Evolutionary conservation across 2,888 invertebrate genomes (phyloP), one percentile per base, ranked within the genome.

Genomic region (Philaethria dido): DNA sequence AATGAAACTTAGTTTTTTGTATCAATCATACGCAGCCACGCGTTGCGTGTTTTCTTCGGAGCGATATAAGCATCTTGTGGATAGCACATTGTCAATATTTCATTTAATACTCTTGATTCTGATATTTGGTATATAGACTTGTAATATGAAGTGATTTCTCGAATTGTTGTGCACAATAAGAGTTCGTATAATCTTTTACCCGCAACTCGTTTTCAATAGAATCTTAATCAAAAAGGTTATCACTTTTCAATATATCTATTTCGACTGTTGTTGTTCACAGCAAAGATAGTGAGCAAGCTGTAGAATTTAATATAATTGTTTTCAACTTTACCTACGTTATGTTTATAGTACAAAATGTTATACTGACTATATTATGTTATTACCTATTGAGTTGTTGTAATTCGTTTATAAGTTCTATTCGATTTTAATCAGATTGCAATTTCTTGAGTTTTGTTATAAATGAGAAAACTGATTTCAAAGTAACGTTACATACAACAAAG

Each of bases 31-130:
- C 29, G 55, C 64, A 42, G 50, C 57, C 50, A 36, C 16, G 52
- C 16, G 33, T 60, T 62, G 48, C 50, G 63, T 60, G 18, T n/a
- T n/a, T n/a, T n/a, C 13, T 63, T 64, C 61, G 33, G 50, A 60
- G 39, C 66, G 63, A 52, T 64, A 42, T 61, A 62, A 59, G 39
- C 64, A 64, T 52, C 54, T 63, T 55, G 61, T 60, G 62, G 63
- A 55, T 66, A 63, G 60, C 16, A 57, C 55, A 61, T 57, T 44
- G 45, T 70, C 57, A 62, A 57, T 64, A 64, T 66, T 69, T 62
- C 33, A 44, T 69, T 71, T 57, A 69, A 71, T 69, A 69, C 71
- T 71, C 71, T 70, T 68, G 57, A 64, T 71, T 69, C 62, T 66
- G 66, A 71, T 71, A 71, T 71, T 52, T 69, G 69, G 64, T 66